Conservation (phyloP, 2,113 vertebrate species). For the Eptatretus burgeri region DNA sequence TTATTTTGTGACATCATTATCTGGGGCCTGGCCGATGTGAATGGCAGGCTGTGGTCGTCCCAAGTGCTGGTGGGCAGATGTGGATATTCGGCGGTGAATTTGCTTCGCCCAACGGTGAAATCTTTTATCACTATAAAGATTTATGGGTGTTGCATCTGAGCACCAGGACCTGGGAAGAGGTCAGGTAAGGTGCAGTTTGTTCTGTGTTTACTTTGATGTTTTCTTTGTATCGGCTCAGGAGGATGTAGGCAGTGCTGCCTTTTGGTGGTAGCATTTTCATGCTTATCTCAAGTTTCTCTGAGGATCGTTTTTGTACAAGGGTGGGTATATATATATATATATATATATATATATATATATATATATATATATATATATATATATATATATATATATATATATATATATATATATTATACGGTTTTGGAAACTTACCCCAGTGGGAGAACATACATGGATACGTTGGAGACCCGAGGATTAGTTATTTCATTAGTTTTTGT, state of each 20-base stretch:
- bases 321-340: neutral
- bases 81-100: slow-evolving; percentile 96
- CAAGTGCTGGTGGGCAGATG: slow-evolving; percentile 54
- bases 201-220: neutral
- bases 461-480: too few species aligned
- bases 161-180: slow-evolving; percentile 58
- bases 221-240: neutral
- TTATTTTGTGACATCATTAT: too few species aligned
- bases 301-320: neutral
- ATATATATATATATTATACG: too few species aligned
- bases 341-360: too few species aligned
- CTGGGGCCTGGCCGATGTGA: too few species aligned
- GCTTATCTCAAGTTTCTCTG: slow-evolving; percentile 2
- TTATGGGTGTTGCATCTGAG: slow-evolving; percentile 80
- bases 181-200: slow-evolving; percentile 30
- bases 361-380: too few species aligned
- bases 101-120: slow-evolving; percentile 56
- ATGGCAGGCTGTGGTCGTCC: slow-evolving; percentile 38
- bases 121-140: slow-evolving; percentile 93
- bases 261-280: neutral
- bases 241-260: neutral
- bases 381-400: too few species aligned
- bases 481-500: too few species aligned
- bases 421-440: too few species aligned
- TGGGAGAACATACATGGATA: too few species aligned